Conservation (phyloP, 2,888 invertebrate genomes). For the Galerucella nymphaeae region DNA sequence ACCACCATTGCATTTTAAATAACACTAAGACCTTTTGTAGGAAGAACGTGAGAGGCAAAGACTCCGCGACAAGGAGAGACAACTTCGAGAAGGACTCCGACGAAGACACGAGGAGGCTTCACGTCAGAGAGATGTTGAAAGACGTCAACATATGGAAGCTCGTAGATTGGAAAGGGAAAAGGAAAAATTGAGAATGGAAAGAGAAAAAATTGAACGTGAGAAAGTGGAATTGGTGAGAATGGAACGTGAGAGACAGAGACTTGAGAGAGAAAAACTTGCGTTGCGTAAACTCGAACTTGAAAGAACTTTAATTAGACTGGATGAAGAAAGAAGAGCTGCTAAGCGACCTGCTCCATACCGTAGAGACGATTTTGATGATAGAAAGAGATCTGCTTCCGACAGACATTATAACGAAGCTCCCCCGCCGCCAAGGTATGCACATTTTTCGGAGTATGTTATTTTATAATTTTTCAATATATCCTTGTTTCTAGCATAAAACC, state of each 20-base stretch:
- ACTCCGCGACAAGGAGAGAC: constrained; percentile 81
- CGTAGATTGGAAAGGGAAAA: constrained; percentile 83
- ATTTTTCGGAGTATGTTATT: constrained; percentile 48
- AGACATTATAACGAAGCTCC: constrained; percentile 69
- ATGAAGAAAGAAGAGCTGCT: constrained; percentile 69
- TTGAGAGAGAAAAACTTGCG: constrained; percentile 68
- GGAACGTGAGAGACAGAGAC: constrained; percentile 85
- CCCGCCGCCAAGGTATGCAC: constrained; percentile 67
- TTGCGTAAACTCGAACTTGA: constrained; percentile 86
- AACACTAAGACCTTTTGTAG: constrained; percentile 58
- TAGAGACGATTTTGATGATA: constrained; percentile 51
- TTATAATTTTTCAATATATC: not conserved
- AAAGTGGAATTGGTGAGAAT: constrained; percentile 85
- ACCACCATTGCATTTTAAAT: not conserved
- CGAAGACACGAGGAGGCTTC: constrained; percentile 82
- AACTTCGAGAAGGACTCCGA: constrained; percentile 83
- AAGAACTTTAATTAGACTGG: constrained; percentile 77
- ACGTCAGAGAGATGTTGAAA: constrained; percentile 77
- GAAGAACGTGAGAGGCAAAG: constrained; percentile 81
- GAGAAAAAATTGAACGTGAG: constrained; percentile 89
- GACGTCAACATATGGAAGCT: constrained; percentile 87
- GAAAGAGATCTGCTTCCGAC: constrained; percentile 43
- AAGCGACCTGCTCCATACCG: constrained; percentile 67
- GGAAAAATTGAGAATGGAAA: constrained; percentile 83
- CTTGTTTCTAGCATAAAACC: constrained; percentile 50